Percentiles rank a stretch among this genome's conserved stretches.
Evolutionary conservation across 2,113 vertebrate genomes (phyloP).

Genomic region (Accipiter cooperii): DNA sequence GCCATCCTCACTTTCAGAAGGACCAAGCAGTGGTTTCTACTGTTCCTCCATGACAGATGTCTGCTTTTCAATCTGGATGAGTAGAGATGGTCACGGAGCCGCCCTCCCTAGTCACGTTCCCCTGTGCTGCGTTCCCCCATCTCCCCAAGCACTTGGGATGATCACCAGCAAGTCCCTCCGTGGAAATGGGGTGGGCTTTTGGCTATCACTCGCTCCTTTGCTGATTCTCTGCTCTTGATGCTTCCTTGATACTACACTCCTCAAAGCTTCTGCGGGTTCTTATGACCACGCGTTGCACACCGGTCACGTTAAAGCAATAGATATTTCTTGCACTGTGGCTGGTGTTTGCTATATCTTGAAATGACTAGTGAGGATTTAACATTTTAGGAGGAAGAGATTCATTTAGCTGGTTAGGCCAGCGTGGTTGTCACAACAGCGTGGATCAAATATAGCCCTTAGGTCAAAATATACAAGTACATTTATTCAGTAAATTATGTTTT

Average conservation of each 20-base stretch:
- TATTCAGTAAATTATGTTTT: not conserved
- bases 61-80: not conserved
- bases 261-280: not conserved
- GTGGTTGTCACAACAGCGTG: not conserved
- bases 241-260: rapidly evolving
- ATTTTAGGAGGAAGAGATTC: slow-evolving; percentile 30
- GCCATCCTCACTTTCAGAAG: not conserved
- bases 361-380: not conserved
- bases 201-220: not conserved
- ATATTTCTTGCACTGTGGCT: not conserved
- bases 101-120: not conserved
- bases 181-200: not conserved
- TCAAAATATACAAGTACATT: slow-evolving; percentile 31
- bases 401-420: not conserved
- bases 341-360: not conserved
- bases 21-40: not conserved
- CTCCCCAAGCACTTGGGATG: not conserved
- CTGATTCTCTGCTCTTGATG: not conserved
- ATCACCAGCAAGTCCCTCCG: not conserved
- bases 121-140: not conserved
- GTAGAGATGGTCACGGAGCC: rapidly evolving
- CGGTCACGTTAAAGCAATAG: not conserved
- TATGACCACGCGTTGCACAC: rapidly evolving
- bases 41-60: not conserved
- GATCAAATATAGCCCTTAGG: slow-evolving; percentile 49